Percentiles rank a stretch among this genome's conserved stretches.
These are phyloP conservation scores for Thera obeliscata DNA, from an alignment of 2,888 invertebrate species.

Conservation along the genomic window DNA sequence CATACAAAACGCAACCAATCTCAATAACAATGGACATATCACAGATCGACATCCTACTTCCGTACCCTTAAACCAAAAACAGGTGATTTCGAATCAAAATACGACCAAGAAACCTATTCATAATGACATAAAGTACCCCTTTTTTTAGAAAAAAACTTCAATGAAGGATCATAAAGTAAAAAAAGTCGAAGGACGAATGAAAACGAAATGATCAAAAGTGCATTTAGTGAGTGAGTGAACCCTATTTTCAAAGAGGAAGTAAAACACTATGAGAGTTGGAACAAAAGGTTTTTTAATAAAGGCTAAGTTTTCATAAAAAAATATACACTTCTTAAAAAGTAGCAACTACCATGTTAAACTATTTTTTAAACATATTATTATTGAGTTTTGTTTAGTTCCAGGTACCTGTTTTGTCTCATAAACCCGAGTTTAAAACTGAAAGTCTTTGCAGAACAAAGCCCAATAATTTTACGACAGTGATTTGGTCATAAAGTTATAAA, in stretches of 20 bases:
- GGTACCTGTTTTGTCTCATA: slow-evolving; percentile 22
- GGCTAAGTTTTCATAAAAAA: neutral
- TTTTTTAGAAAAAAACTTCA: slow-evolving; percentile 51
- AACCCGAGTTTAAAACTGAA: slow-evolving; percentile 48
- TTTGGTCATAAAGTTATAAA: slow-evolving; percentile 48
- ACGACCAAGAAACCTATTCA: slow-evolving; percentile 60
- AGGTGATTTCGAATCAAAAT: slow-evolving; percentile 64
- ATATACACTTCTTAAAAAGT: neutral
- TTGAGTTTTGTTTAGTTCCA: neutral
- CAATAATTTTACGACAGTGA: slow-evolving; percentile 45
- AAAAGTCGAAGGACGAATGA: slow-evolving; percentile 57
- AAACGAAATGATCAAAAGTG: slow-evolving; percentile 55
- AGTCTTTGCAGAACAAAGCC: slow-evolving; percentile 44
- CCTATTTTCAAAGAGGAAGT: slow-evolving; percentile 40
- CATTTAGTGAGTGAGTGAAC: slow-evolving; percentile 31
- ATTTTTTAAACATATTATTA: slow-evolving; percentile 5
- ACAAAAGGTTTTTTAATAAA: slow-evolving; percentile 1
- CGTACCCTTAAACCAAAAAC: slow-evolving; percentile 60
- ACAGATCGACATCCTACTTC: slow-evolving; percentile 71
- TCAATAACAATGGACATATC: slow-evolving; percentile 49
- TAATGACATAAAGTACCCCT: slow-evolving; percentile 63
- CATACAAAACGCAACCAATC: slow-evolving; percentile 42
- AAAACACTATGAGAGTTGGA: slow-evolving; percentile 11
- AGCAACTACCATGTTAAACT: slow-evolving; percentile 8
- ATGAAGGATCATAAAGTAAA: slow-evolving; percentile 46